Evolutionary conservation across 2,113 vertebrate genomes (phyloP), one percentile per base, ranked within the genome.

Genomic region (Geothlypis trichas): DNA sequence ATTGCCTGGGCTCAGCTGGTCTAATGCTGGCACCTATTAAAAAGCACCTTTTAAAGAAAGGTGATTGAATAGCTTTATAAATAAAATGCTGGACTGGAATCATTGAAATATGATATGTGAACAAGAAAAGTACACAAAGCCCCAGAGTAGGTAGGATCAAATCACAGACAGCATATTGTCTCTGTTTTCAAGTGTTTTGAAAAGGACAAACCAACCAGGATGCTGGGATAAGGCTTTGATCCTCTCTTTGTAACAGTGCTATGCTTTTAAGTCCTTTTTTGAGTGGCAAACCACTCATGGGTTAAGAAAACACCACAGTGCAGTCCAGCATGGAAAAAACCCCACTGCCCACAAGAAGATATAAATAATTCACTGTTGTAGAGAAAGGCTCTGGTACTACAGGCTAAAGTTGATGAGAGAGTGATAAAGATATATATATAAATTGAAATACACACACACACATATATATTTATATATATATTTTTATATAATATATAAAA

Each of bases 151-250:
- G 77, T 91, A 90, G 85, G 91, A 91, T 96, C 76, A 90, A 82
- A 94, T 87, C 87, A 91, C 78, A 89, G 72, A 28, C 66, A 84
- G 33, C 31, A 71, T 80, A 79, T 84, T 94, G 84, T 91, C 89
- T 91, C 55, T 91, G 79, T 97, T 94, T 91, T 95, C 81, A 94
- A 97, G 90, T 91, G 84, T 82, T 93, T 90, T 89, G 88, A 96
- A 95, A 97, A 86, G 89, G 90, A 55, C 83, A 95, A 94, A 88
- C 59, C 80, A 90, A 54, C 73, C 72, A 94, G 91, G 89, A 88
- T 93, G 84, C 82, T 49, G 74, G 59, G 95, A 88, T 95, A 97
- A 97, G 83, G 89, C 95, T 91, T 94, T 96, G 95, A 97, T 95
- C 92, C 83, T 91, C 77, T 91, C 93, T 96, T 96, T 97, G 91